phyloP scores from a whole-genome alignment of 2,797 vertebrate genomes.

The Gorsachius magnificus region DNA sequence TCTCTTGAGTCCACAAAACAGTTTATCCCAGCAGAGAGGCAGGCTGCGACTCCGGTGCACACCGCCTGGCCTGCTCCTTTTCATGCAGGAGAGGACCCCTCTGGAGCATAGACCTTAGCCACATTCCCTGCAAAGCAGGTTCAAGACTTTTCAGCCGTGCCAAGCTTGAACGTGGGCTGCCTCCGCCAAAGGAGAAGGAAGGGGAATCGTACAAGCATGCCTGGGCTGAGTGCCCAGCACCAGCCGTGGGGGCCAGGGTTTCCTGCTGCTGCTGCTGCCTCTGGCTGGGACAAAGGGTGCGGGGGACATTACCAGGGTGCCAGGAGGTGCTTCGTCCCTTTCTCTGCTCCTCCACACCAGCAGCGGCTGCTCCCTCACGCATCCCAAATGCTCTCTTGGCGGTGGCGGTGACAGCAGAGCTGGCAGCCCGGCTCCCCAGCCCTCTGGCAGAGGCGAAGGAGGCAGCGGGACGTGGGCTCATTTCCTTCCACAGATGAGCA shows the following conservation, averaged over 20 bases:
- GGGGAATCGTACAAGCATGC: neutral
- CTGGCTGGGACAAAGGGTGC: rapidly evolving
- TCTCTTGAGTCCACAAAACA: neutral
- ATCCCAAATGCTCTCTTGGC: neutral
- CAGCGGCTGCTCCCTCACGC: neutral
- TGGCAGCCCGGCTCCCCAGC: neutral
- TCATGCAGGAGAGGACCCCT: rapidly evolving
- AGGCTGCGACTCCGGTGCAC: rapidly evolving
- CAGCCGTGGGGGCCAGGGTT: rapidly evolving
- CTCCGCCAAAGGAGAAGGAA: neutral
- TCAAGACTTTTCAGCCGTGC: neutral
- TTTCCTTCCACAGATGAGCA: neutral
- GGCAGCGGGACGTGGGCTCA: neutral
- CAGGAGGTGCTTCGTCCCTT: neutral
- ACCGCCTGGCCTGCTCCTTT: neutral
- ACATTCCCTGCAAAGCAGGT: neutral
- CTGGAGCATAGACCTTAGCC: neutral
- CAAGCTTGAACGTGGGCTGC: neutral
- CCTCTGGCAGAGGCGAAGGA: neutral
- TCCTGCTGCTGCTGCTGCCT: neutral
- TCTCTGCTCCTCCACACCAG: neutral
- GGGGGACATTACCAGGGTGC: neutral
- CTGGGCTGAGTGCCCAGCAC: rapidly evolving
- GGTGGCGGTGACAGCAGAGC: neutral
- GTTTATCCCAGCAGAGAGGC: neutral